phyloP scores from a whole-genome alignment of 2,888 invertebrate species.

The Diarsia rubi region DNA sequence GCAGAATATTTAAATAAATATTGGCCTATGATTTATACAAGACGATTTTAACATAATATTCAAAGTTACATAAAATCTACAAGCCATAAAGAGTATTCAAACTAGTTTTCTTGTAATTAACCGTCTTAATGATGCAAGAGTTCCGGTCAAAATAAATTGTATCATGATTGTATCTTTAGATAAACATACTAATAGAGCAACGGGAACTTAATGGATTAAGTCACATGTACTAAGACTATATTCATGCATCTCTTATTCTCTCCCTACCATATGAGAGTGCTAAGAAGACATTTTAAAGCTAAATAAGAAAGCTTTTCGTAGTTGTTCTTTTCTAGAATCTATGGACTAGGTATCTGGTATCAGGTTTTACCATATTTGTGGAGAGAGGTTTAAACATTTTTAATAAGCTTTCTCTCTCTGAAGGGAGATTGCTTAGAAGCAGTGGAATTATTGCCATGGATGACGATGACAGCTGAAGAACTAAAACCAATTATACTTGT shows the following conservation, averaged over 20 bases:
- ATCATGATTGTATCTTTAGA: constrained; percentile 7
- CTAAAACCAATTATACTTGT: background rate
- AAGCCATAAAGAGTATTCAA: constrained; percentile 12
- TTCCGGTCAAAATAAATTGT: constrained; percentile 30
- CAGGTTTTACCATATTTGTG: background rate
- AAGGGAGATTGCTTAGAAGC: background rate
- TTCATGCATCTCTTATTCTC: background rate
- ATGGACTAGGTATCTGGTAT: background rate
- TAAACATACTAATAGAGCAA: constrained; percentile 1
- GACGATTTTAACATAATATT: constrained; percentile 6
- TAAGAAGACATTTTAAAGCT: background rate
- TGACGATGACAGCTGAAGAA: background rate
- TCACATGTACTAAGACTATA: background rate
- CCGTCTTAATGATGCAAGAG: constrained; percentile 30
- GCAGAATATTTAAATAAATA: constrained; percentile 2
- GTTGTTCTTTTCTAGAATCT: background rate
- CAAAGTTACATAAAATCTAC: constrained; percentile 26
- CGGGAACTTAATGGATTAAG: background rate
- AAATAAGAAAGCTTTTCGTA: background rate
- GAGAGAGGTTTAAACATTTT: background rate
- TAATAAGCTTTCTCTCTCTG: background rate
- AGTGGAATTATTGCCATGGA: no score
- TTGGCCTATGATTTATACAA: background rate
- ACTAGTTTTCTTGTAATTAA: constrained; percentile 30
- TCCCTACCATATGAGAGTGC: background rate